A percentile compares a stretch with the other conserved stretches of the same genome.
Conservation (phyloP, 2,797 vertebrate genomes). For the Knipowitschia caucasica region DNA sequence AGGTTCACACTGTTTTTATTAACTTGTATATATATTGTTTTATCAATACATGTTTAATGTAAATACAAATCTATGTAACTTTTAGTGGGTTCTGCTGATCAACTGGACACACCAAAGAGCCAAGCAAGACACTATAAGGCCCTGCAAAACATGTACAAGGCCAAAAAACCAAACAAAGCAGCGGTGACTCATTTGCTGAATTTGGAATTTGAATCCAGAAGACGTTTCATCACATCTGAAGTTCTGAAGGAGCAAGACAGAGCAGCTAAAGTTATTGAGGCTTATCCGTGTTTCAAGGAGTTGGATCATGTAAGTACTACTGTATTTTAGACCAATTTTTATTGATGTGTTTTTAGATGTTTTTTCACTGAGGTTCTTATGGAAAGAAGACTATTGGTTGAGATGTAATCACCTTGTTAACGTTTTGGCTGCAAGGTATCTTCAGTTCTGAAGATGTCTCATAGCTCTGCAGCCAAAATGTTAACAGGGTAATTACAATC, state of each 20-base stretch:
- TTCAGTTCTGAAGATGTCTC: no score
- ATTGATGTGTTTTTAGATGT: no score
- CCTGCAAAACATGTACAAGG: constrained; percentile 44
- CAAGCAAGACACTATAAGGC: constrained; percentile 42
- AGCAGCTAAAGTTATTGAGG: constrained; percentile 27
- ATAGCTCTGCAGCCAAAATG: no score
- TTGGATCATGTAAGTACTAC: constrained; percentile 36
- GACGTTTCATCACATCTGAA: constrained; percentile 36
- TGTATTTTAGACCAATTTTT: no score
- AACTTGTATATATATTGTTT: constrained; percentile 4
- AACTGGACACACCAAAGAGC: constrained; percentile 37
- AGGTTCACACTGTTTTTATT: constrained; percentile 9
- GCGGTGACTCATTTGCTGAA: constrained; percentile 33
- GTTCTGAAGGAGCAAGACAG: constrained; percentile 29
- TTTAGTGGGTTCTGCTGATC: constrained; percentile 17
- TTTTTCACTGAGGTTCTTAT: no score
- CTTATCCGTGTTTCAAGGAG: constrained; percentile 11
- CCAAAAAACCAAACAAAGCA: constrained; percentile 45
- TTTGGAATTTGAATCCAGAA: constrained; percentile 33
- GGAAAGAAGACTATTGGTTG: no score
- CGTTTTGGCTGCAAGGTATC: no score
- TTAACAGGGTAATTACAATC: no score
- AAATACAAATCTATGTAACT: constrained; percentile 9
- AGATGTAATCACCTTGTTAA: no score
- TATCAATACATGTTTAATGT: constrained; percentile 23